Base-by-base conservation (phyloP, 1,140 invertebrate species). In the Chionoecetes opilio region DNA sequence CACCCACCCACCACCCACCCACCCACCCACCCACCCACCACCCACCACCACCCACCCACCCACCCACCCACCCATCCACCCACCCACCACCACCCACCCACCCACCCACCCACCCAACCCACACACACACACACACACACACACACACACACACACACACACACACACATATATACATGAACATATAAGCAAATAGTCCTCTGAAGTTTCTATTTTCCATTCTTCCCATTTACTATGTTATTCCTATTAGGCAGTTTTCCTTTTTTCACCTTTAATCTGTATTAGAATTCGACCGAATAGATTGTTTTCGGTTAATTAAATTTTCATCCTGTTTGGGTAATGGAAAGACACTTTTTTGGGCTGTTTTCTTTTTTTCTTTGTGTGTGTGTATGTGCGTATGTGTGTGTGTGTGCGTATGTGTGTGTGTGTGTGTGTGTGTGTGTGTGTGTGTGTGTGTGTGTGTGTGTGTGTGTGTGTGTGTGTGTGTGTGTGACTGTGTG, bases 381-480 rank as follows among this genome's bases (percentile, higher is more conserved):
- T 75, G n/a, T 75, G 63, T n/a, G 21, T 75, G 63, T 75, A 21
- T 75, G n/a, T 75, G 21, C n/a, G 63, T 75, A 5, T 75, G 63
- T 75, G 21, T 75, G 63, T 75, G 21, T 75, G 63, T 75, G 21
- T 75, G 63, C n/a, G 21, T 75, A 26, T 75, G 63, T 75, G 63
- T 75, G 63, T 75, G 63, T 75, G 63, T 75, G 63, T 75, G 63
- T 75, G 63, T 75, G 63, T 75, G 63, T 75, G 63, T 75, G 63
- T 75, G 63, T 75, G 63, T 75, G 63, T 75, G 63, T 75, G 63
- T 75, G 63, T 75, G 63, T 75, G 63, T 75, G 63, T 75, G 63
- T 75, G 63, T 75, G 63, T 75, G 63, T n/a, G 63, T 75, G 53
- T 75, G 53, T 75, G 53, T 75, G 53, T 75, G 53, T 75, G 53